phyloP scores from a whole-genome alignment of 2,113 vertebrate species.

The Riparia riparia region DNA sequence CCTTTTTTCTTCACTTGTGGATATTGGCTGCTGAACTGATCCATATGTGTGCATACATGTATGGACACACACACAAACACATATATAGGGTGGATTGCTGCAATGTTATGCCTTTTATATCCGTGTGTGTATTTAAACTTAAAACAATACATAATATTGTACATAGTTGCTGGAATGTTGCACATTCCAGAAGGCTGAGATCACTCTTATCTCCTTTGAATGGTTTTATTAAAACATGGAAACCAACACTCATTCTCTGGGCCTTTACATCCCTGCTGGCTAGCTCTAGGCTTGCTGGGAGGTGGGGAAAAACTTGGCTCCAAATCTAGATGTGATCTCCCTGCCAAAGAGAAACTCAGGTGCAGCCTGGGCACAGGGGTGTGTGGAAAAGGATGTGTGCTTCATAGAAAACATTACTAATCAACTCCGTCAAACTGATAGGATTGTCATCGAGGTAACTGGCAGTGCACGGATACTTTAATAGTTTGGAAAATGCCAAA shows the following conservation, averaged over 20 bases:
- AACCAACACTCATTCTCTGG: accelerated
- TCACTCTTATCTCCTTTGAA: not conserved
- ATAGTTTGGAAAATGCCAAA: not conserved
- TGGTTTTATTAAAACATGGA: not conserved
- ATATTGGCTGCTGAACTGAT: not conserved
- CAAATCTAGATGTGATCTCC: not conserved
- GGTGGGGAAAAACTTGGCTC: not conserved
- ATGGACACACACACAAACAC: accelerated
- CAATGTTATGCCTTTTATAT: not conserved
- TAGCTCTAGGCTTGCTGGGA: not conserved
- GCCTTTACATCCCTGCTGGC: not conserved
- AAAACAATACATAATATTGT: not conserved
- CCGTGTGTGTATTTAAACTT: not conserved
- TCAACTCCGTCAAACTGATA: not conserved
- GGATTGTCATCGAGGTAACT: not conserved
- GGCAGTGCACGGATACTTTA: not conserved
- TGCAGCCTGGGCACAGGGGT: accelerated
- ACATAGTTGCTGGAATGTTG: not conserved
- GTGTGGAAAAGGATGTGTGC: not conserved
- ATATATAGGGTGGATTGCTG: not conserved
- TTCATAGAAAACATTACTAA: not conserved
- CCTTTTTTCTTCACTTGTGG: not conserved
- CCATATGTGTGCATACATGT: not conserved
- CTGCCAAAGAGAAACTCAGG: not conserved
- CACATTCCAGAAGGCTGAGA: not conserved